Evolutionary conservation across 2,888 invertebrate species (phyloP).

Genomic region (Bibio marci): DNA sequence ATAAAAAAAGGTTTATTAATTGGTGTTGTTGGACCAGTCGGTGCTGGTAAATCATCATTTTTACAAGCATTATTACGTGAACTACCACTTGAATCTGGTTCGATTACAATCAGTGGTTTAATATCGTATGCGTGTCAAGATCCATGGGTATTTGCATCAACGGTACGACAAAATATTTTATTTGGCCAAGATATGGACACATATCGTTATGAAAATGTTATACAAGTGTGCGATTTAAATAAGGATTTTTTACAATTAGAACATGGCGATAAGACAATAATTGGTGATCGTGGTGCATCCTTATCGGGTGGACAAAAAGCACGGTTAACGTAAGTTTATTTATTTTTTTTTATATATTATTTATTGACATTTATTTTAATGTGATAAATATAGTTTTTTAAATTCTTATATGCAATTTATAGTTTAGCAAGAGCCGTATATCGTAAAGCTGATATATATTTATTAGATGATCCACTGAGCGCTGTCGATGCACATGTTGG

Average conservation of each 20-base stretch:
- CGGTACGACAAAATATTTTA: constrained; percentile 70
- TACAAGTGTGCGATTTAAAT: constrained; percentile 28
- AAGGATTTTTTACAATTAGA: constrained; percentile 36
- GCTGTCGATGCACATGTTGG: constrained; percentile 59
- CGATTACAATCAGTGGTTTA: constrained; percentile 41
- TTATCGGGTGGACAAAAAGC: constrained; percentile 57
- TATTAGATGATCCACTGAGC: constrained; percentile 58
- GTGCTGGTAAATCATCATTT: constrained; percentile 54
- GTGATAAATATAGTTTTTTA: not conserved
- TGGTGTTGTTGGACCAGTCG: constrained; percentile 59
- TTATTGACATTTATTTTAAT: not conserved
- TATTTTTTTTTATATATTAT: not conserved
- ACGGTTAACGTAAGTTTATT: constrained; percentile 29
- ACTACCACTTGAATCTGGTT: constrained; percentile 36
- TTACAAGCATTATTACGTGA: constrained; percentile 56
- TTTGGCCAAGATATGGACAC: constrained; percentile 40
- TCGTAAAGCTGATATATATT: constrained; percentile 48
- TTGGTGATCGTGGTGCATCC: constrained; percentile 40
- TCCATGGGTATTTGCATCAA: constrained; percentile 66
- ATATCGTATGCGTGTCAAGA: constrained; percentile 68
- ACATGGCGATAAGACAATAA: constrained; percentile 34
- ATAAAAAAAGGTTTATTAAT: constrained; percentile 40
- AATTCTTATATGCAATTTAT: not conserved
- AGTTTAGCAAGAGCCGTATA: constrained; percentile 14
- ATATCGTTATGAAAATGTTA: constrained; percentile 23